Evolutionary conservation across 2,888 invertebrate species (phyloP).

Genomic region (Pharmacophagus antenor): DNA sequence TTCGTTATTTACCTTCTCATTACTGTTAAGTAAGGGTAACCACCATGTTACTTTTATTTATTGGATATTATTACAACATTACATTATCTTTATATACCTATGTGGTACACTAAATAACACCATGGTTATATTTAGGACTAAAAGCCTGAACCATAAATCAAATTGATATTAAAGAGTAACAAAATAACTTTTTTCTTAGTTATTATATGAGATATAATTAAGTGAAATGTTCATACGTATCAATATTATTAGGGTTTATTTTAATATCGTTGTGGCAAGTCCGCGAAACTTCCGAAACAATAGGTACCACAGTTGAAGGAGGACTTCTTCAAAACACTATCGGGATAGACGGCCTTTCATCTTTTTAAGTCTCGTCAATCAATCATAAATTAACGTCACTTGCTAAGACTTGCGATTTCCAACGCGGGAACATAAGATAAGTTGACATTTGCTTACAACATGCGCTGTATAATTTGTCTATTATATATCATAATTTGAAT

Average conservation of each 20-base stretch:
- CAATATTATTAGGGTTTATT: too few relatives aligned
- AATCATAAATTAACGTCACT: slow-evolving; percentile 43
- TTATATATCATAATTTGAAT: background rate
- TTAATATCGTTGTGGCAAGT: background rate
- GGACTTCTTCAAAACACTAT: slow-evolving; percentile 9
- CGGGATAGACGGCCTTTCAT: slow-evolving; percentile 24
- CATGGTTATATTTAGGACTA: background rate
- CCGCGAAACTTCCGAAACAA: slow-evolving; percentile 9
- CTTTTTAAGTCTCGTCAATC: slow-evolving; percentile 35
- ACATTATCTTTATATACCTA: background rate
- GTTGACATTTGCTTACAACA: slow-evolving; percentile 6
- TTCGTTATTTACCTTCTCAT: slow-evolving; percentile 43
- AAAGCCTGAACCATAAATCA: background rate
- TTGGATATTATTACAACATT: background rate
- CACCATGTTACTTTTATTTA: slow-evolving; percentile 7
- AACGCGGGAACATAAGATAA: slow-evolving; percentile 25
- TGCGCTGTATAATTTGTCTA: slow-evolving; percentile 4
- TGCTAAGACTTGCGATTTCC: slow-evolving; percentile 38
- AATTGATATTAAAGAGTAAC: background rate
- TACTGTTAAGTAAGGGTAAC: slow-evolving; percentile 29
- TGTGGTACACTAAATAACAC: too few relatives aligned
- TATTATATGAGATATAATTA: too few relatives aligned
- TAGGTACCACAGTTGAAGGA: slow-evolving; percentile 6
- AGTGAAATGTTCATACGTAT: too few relatives aligned
- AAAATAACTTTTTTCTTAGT: too few relatives aligned